These are phyloP conservation scores for Orussus abietinus DNA, from an alignment of 1,140 invertebrate species.

Conservation along the genomic window DNA sequence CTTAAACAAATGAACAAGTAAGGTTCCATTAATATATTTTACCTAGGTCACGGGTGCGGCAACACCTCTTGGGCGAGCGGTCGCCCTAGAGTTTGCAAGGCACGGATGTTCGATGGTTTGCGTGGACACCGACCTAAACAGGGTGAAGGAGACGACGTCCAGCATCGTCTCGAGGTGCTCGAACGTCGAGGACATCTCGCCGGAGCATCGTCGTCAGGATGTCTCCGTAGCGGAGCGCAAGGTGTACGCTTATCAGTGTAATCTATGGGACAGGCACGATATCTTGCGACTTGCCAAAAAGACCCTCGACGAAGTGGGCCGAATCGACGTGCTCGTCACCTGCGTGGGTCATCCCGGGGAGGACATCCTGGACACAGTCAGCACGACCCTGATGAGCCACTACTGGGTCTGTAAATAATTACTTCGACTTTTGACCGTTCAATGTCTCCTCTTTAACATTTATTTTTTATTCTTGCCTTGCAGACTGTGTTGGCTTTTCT, in stretches of 20 bases:
- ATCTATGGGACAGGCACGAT: slow-evolving; percentile 31
- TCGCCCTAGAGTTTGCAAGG: slow-evolving; percentile 42
- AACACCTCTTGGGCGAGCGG: slow-evolving; percentile 34
- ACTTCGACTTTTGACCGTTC: slow-evolving; percentile 4
- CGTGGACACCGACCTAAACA: slow-evolving; percentile 32
- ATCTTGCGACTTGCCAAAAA: slow-evolving; percentile 32
- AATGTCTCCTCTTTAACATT: slow-evolving; percentile 6
- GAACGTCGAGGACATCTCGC: slow-evolving; percentile 17
- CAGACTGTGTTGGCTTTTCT: slow-evolving; percentile 46
- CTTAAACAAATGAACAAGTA: not conserved
- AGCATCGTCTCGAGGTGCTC: slow-evolving; percentile 23
- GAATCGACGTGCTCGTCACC: slow-evolving; percentile 45
- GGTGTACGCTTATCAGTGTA: slow-evolving; percentile 35
- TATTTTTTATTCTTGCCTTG: slow-evolving; percentile 11
- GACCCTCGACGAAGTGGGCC: slow-evolving; percentile 40
- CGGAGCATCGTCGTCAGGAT: slow-evolving; percentile 22
- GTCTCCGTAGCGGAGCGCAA: not conserved
- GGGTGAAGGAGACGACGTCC: slow-evolving; percentile 25
- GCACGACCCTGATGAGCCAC: slow-evolving; percentile 43
- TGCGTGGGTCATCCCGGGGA: slow-evolving; percentile 30
- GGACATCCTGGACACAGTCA: slow-evolving; percentile 36
- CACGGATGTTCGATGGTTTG: slow-evolving; percentile 44
- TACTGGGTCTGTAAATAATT: slow-evolving; percentile 38
- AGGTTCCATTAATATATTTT: slow-evolving; percentile 4
- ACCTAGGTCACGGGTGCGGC: slow-evolving; percentile 42